These are phyloP conservation scores for Pluvialis apricaria DNA, from an alignment of 2,113 vertebrate species.

Conservation along the genomic window DNA sequence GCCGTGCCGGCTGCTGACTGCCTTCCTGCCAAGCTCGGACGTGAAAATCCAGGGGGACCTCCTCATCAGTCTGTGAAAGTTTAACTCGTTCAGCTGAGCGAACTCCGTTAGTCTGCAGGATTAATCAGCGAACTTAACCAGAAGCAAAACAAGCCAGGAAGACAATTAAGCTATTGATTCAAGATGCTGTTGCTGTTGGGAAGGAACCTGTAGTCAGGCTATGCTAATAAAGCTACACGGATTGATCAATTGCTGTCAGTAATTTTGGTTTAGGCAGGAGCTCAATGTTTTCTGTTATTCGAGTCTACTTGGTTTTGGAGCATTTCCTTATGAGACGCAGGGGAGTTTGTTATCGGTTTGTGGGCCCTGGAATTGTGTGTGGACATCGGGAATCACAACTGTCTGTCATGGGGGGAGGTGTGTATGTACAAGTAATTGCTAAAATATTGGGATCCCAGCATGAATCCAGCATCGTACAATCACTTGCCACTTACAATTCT, in stretches of 20 bases:
- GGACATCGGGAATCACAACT: not conserved
- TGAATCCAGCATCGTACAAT: not conserved
- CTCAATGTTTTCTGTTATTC: not conserved
- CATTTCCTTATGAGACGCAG: accelerated
- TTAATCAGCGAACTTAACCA: not conserved
- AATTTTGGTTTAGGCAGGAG: not conserved
- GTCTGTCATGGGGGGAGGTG: not conserved
- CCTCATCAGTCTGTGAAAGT: not conserved
- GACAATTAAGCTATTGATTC: slow-evolving; percentile 21
- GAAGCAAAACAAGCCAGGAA: not conserved
- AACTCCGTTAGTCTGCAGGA: not conserved
- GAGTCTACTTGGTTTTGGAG: not conserved
- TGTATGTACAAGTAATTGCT: not conserved
- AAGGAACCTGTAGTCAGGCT: not conserved
- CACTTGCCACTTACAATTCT: not conserved
- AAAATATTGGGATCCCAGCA: not conserved
- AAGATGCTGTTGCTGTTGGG: not conserved
- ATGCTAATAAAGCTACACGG: not conserved
- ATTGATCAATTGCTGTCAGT: not conserved
- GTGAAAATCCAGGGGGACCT: not conserved
- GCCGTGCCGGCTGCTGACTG: accelerated
- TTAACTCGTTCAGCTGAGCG: not conserved
- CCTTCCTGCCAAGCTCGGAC: not conserved
- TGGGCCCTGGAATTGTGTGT: not conserved
- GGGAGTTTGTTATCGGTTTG: not conserved